These are phyloP conservation scores for Drosophila subobscura DNA, from an alignment of 1,140 invertebrate species.

Conservation along the genomic window DNA sequence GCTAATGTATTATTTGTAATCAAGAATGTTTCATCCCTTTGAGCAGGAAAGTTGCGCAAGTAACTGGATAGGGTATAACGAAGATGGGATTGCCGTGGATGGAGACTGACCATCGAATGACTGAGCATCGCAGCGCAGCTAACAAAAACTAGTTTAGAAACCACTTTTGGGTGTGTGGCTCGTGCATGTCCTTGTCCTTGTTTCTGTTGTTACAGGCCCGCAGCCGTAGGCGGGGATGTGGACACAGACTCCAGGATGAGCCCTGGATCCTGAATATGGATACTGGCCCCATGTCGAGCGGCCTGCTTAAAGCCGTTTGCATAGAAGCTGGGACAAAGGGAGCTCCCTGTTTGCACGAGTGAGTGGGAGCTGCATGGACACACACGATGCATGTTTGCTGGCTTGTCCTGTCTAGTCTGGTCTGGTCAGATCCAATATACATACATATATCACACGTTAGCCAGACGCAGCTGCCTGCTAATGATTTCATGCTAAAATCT, in stretches of 20 bases:
- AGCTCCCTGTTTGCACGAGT: conserved; percentile 6
- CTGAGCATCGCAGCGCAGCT: conserved; percentile 38
- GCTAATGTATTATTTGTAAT: too few relatives aligned
- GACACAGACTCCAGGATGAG: conserved; percentile 30
- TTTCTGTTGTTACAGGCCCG: conserved; percentile 30
- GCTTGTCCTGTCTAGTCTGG: conserved; percentile 43
- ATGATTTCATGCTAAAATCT: conserved; percentile 54
- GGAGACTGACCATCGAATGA: too few relatives aligned
- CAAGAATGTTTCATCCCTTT: too few relatives aligned
- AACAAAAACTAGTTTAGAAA: conserved; percentile 78
- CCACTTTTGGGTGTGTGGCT: conserved; percentile 59
- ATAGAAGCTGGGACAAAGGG: conserved; percentile 33
- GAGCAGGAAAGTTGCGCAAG: too few relatives aligned
- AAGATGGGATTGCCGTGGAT: background rate
- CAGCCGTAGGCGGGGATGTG: conserved; percentile 16
- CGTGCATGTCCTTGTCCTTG: conserved; percentile 45
- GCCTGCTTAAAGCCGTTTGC: conserved; percentile 47
- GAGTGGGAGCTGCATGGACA: conserved; percentile 37
- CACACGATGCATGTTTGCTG: conserved; percentile 53
- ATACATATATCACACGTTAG: conserved; percentile 70
- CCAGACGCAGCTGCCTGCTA: conserved; percentile 48
- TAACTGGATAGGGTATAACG: too few relatives aligned
- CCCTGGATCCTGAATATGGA: conserved; percentile 7
- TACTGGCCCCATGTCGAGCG: conserved; percentile 54
- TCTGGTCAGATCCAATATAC: conserved; percentile 60